Evolutionary conservation across 1,140 invertebrate species (phyloP).

Genomic region (Thaumatotibia leucotreta): DNA sequence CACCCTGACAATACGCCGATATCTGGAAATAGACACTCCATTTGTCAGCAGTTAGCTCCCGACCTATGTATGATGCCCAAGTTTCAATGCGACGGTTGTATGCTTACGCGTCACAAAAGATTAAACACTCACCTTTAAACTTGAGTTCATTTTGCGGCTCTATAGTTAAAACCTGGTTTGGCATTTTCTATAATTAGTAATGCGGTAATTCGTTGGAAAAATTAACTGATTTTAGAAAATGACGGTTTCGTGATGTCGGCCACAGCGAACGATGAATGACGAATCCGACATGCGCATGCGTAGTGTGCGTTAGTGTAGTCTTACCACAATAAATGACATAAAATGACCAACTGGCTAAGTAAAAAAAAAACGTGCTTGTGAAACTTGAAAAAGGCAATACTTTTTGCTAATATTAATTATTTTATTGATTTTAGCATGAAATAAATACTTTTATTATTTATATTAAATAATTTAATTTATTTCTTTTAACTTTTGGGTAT

Average conservation of each 20-base stretch:
- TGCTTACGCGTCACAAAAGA: slow-evolving; percentile 35
- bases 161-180: slow-evolving; percentile 82
- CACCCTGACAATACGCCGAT: slow-evolving; percentile 70
- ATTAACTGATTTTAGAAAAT: slow-evolving; percentile 49
- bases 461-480: too few relatives aligned
- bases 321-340: neutral
- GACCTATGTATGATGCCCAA: slow-evolving; percentile 57
- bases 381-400: neutral
- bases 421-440: too few relatives aligned
- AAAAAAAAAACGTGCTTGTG: neutral
- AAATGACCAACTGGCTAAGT: neutral
- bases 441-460: too few relatives aligned
- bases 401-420: too few relatives aligned
- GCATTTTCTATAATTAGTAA: slow-evolving; percentile 70
- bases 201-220: slow-evolving; percentile 55
- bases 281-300: slow-evolving; percentile 64
- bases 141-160: slow-evolving; percentile 84
- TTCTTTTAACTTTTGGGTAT: too few relatives aligned
- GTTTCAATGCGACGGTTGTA: slow-evolving; percentile 57
- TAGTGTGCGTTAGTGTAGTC: slow-evolving; percentile 8
- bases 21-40: slow-evolving; percentile 76
- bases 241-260: slow-evolving; percentile 56
- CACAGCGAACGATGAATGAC: slow-evolving; percentile 61
- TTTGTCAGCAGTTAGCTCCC: slow-evolving; percentile 69
- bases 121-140: slow-evolving; percentile 81